phyloP scores from a whole-genome alignment of 2,888 invertebrate species.

The Entomobrya proxima region DNA sequence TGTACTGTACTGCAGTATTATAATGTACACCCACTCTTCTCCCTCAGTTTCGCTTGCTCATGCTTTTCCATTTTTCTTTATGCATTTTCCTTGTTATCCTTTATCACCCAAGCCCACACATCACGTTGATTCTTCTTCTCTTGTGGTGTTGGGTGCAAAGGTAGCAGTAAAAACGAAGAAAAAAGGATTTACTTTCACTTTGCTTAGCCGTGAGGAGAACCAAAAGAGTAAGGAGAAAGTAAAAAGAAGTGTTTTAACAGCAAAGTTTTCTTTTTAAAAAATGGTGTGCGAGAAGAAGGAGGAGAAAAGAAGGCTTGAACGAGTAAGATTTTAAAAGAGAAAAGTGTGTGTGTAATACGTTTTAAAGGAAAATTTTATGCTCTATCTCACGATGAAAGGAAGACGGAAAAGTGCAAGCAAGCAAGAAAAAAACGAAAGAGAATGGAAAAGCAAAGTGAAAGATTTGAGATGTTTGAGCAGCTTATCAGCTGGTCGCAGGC shows the following conservation, averaged over 20 bases:
- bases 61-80: background rate
- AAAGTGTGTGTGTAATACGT: conserved; percentile 42
- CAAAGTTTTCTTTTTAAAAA: conserved; percentile 54
- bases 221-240: background rate
- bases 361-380: conserved; percentile 57
- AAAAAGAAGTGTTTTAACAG: conserved; percentile 43
- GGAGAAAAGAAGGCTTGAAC: background rate
- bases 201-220: background rate
- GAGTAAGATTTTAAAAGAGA: conserved; percentile 3
- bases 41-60: conserved; percentile 12
- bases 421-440: conserved; percentile 45
- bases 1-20: too few relatives aligned
- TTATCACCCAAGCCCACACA: conserved; percentile 62
- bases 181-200: conserved; percentile 60
- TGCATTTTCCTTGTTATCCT: conserved; percentile 45
- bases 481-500: conserved; percentile 66
- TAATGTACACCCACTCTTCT: background rate
- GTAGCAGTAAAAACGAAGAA: background rate
- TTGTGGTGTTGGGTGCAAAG: background rate
- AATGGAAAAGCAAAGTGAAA: conserved; percentile 49
- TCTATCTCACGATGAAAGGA: conserved; percentile 43
- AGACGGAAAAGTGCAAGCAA: conserved; percentile 59
- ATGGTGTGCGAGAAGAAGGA: conserved; percentile 24
- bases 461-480: conserved; percentile 67
- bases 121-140: conserved; percentile 45